Evolutionary conservation across 2,113 vertebrate genomes (phyloP), one percentile per base, ranked within the genome.

Genomic region (Cynoglossus semilaevis): DNA sequence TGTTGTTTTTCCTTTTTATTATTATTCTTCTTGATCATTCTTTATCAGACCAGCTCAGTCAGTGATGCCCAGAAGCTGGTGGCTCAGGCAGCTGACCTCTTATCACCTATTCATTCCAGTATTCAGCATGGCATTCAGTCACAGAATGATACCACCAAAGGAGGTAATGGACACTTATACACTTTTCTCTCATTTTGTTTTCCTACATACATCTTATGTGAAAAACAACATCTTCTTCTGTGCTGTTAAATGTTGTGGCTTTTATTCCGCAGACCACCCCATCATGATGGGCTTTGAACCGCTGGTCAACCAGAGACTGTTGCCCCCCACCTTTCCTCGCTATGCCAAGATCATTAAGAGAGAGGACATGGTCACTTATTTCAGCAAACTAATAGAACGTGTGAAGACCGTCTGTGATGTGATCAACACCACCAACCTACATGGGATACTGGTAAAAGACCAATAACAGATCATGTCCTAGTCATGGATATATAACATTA

Each of bases 211-310:
- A 45, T 7, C 22, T 29, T 29, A 2, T 29, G 22, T 29, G 6
- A 29, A 29, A 29, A 29, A 29, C 22, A 29, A 29, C 2, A 29
- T 29, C 22, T 29, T 29, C 22, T 29, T 29, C 6, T n/a, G n/a
- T n/a, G n/a, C n/a, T n/a, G n/a, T n/a, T n/a, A n/a, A n/a, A n/a
- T n/a, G n/a, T n/a, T 56, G 19, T 67, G 22, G 2, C 22, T 29
- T 29, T 37, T 11, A 2, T 59, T 18, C 65, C 66, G 58, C 88
- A 99, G 96, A 98, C 90, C 96, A 99, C 72, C 96, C 97, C 19
- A 98, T 99, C 83, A 98, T 98, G 96, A 99, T 99, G 97, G 97
- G 96, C 11, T 99, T 99, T 84, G 97, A 99, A 67, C 97, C 97
- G 0, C 91, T 99, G 53, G 97, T 99, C 73, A 99, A 99, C 87